Evolutionary conservation across 2,888 invertebrate genomes (phyloP).

Genomic region (Chalcosyrphus nemorum): DNA sequence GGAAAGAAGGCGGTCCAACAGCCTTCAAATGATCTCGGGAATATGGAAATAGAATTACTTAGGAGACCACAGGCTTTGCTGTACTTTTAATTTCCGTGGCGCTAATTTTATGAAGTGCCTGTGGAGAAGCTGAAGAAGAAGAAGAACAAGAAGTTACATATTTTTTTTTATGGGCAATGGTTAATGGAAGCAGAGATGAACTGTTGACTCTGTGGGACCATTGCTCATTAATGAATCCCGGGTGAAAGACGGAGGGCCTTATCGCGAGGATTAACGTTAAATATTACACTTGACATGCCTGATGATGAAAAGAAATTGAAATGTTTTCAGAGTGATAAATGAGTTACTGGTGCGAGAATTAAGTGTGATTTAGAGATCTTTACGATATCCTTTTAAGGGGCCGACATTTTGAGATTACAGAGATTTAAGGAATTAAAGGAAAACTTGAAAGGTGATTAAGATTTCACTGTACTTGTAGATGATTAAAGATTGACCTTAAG

Average conservation of each 20-base stretch:
- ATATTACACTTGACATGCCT: constrained; percentile 9
- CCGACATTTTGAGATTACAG: neutral
- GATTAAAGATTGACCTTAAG: too few relatives aligned
- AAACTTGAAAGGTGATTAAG: neutral
- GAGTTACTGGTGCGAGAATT: neutral
- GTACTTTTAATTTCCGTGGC: constrained; percentile 59
- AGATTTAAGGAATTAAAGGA: neutral
- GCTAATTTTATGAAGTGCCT: constrained; percentile 65
- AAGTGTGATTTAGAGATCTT: constrained; percentile 1
- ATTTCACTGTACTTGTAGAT: too few relatives aligned
- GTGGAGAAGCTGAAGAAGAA: constrained; percentile 6
- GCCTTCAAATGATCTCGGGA: constrained; percentile 38
- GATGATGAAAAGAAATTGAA: constrained; percentile 12
- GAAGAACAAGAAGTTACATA: neutral
- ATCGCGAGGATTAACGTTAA: constrained; percentile 13
- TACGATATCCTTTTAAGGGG: neutral
- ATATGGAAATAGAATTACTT: constrained; percentile 55
- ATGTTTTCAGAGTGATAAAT: neutral
- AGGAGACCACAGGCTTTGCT: constrained; percentile 41
- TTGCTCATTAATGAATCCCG: constrained; percentile 17
- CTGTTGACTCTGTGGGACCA: neutral
- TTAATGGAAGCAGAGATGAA: constrained; percentile 12
- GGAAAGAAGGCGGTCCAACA: neutral
- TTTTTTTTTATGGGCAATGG: constrained; percentile 11
- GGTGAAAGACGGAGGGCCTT: neutral